A percentile compares a stretch with the other conserved stretches of the same genome.
These are phyloP conservation scores for Heterodera carotae DNA, from an alignment of 1,140 invertebrate species.

Conservation along the genomic window DNA sequence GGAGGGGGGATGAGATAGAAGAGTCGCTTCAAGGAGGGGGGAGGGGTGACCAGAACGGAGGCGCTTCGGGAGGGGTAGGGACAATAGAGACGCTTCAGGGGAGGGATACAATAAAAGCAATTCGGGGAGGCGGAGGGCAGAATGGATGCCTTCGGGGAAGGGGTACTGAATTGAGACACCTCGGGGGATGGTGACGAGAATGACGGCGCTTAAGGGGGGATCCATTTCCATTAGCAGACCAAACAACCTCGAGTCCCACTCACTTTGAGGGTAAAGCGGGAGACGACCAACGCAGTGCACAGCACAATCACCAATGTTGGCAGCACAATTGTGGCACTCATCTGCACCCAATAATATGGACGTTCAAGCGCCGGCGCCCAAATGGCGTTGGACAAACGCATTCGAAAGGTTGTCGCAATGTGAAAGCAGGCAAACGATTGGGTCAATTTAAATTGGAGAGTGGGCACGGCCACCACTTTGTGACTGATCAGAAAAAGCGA, in stretches of 20 bases:
- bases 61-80: no score
- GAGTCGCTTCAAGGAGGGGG: neutral
- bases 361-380: slow-evolving; percentile 17
- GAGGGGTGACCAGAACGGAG: no score
- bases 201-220: no score
- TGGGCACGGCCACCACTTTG: slow-evolving; percentile 33
- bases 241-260: neutral
- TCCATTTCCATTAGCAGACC: no score
- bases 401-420: slow-evolving; percentile 18
- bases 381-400: neutral
- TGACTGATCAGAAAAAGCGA: slow-evolving; percentile 56
- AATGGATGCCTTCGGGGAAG: no score
- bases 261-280: slow-evolving; percentile 62
- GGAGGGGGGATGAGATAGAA: no score
- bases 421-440: slow-evolving; percentile 24
- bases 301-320: slow-evolving; percentile 61
- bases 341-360: slow-evolving; percentile 59
- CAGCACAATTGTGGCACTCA: slow-evolving; percentile 57
- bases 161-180: no score
- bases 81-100: no score
- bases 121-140: neutral
- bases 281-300: slow-evolving; percentile 58
- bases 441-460: slow-evolving; percentile 15
- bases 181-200: no score
- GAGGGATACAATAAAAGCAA: neutral